These are phyloP conservation scores for Lutra lutra DNA, from an alignment of 2,797 vertebrate species.

Conservation along the genomic window DNA sequence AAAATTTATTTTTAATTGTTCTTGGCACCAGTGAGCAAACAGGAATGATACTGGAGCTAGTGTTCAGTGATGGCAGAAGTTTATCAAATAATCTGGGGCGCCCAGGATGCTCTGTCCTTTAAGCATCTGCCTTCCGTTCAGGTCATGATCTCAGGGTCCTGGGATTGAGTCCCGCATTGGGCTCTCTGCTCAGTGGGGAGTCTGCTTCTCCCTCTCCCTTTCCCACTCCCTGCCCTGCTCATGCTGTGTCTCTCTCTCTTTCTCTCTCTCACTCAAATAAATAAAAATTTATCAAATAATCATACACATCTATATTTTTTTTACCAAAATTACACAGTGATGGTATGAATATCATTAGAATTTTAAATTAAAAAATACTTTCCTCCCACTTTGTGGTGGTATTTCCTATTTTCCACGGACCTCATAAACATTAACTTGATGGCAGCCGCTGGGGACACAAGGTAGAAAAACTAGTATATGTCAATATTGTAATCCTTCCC, in stretches of 20 bases:
- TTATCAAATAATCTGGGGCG: not conserved
- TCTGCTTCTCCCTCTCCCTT: not conserved
- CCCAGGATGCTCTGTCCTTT: not conserved
- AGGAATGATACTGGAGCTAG: not conserved
- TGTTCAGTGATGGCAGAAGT: not conserved
- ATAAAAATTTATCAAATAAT: not conserved
- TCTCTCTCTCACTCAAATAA: not conserved
- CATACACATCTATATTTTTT: not conserved
- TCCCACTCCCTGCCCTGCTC: accelerated
- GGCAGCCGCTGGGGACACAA: not conserved
- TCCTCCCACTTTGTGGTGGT: not conserved
- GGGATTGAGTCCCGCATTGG: not conserved
- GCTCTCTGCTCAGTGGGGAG: not conserved
- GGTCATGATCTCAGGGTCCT: not conserved
- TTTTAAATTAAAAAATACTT: not conserved
- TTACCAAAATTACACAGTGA: not conserved
- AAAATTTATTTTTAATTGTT: not conserved
- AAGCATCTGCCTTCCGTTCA: not conserved
- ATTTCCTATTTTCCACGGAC: not conserved
- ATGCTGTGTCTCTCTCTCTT: not conserved
- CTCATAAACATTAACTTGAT: not conserved
- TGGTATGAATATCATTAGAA: not conserved
- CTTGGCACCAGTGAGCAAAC: not conserved
- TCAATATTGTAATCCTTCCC: not conserved
- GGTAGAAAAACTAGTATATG: not conserved